Base-by-base conservation (phyloP, 1,140 invertebrate species). In the Hylaeus anthracinus region DNA sequence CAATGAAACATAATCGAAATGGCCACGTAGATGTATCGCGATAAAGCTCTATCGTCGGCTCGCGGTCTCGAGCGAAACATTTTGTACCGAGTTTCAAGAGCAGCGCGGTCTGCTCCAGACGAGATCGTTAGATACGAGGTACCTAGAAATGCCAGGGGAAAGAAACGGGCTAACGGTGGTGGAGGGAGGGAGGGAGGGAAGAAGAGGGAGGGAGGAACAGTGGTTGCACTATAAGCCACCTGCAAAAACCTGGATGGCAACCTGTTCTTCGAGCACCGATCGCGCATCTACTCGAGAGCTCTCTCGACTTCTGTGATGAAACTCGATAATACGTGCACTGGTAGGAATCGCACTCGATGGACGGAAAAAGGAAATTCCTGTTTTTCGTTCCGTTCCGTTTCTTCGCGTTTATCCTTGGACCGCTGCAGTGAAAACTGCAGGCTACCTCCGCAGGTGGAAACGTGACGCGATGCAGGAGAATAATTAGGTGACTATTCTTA, bases 231-330 rank as follows among this genome's bases (percentile, higher is more conserved):
- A 88, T 86, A 86, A 84, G 82, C 69, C 76, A 88, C 76, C 79
- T 81, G 84, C 84, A 88, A 88, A 88, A 86, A 88, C 74, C 81
- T 77, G 84, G 82, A 86, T 81, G 83, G 84, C 75, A 88, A 88
- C 86, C 82, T 88, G 87, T 88, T 88, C 81, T 26, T 61, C 65
- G 82, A 69, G 73, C 82, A 61, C 55, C 72, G 69, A 86, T 86
- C 75, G 69, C 78, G 72, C 76, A 75, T 80, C 69, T 70, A 63
- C 65, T 69, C 15, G 64, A 41, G 82, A 53, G 45, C 45, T 58
- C 43, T 14, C 72, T 56, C 55, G 53, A 72, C 63, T 83, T 78
- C 73, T 83, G 58, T 73, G 78, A 87, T 84, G 77, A 83, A 61
- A 80, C 82, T 82, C 74, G 77, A 86, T 87, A 85, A 78, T 69